Percentiles rank a stretch among this genome's conserved stretches.
Conservation (phyloP, 2,888 invertebrate genomes). For the Pelosia muscerda region DNA sequence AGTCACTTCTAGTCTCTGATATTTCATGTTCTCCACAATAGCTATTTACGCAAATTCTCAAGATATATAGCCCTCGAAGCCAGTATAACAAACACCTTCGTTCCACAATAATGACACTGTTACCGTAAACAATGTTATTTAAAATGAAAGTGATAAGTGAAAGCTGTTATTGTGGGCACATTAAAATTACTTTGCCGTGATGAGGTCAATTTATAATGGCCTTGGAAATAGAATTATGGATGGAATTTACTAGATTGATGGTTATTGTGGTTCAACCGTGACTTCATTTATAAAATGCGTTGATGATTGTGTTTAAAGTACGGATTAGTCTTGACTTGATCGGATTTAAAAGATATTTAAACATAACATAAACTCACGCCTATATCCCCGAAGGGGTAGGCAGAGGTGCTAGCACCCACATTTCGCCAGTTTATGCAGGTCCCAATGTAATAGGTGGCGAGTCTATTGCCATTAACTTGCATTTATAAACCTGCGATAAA, state of each 20-base stretch:
- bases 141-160: conserved; percentile 47
- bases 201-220: conserved; percentile 7
- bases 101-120: conserved; percentile 17
- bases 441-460: too few species aligned
- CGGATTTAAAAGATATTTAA: background rate
- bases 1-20: background rate
- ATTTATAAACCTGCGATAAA: too few species aligned
- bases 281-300: background rate
- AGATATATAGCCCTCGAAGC: background rate
- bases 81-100: background rate
- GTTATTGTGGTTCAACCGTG: background rate
- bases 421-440: too few species aligned
- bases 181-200: conserved; percentile 34
- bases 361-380: too few species aligned
- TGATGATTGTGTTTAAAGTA: background rate
- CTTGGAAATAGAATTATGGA: conserved; percentile 19
- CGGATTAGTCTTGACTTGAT: background rate
- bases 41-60: background rate
- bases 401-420: too few species aligned
- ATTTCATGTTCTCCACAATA: background rate
- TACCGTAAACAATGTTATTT: conserved; percentile 30
- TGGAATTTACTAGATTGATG: background rate
- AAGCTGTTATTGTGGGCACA: conserved; percentile 45
- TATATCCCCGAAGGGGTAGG: too few species aligned
- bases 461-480: too few species aligned